These are phyloP conservation scores for Acronicta leporina DNA, from an alignment of 2,888 invertebrate genomes.

Conservation along the genomic window DNA sequence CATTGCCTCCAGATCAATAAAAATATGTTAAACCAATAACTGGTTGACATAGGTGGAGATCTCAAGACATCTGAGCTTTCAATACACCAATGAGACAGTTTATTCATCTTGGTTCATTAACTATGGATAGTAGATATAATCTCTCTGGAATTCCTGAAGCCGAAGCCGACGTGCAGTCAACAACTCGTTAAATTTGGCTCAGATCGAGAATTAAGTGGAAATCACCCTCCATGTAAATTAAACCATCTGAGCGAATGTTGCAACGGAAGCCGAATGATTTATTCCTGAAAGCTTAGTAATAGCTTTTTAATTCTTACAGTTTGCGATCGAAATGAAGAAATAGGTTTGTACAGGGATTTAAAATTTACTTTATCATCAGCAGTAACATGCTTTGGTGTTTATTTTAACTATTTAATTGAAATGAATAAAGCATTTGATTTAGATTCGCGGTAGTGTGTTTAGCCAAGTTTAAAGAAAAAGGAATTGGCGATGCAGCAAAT, in stretches of 20 bases:
- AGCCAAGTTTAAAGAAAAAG: too few relatives aligned
- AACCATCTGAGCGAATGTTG: constrained; percentile 71
- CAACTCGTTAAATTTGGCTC: constrained; percentile 62
- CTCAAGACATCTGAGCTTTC: too few relatives aligned
- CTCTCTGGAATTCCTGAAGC: constrained; percentile 37
- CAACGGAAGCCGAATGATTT: constrained; percentile 72
- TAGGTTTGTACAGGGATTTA: constrained; percentile 21
- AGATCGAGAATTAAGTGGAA: constrained; percentile 66
- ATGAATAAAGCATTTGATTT: too few relatives aligned
- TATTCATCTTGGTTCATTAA: constrained; percentile 21
- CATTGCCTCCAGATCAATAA: too few relatives aligned
- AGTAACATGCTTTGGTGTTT: background rate
- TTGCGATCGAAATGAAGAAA: constrained; percentile 62
- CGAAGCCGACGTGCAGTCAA: constrained; percentile 49
- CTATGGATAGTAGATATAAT: constrained; percentile 43
- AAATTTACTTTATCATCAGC: background rate
- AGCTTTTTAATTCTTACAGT: constrained; percentile 72
- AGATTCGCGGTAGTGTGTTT: too few relatives aligned
- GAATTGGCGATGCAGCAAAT: too few relatives aligned
- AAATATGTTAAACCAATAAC: too few relatives aligned
- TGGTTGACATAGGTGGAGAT: too few relatives aligned
- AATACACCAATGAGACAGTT: background rate
- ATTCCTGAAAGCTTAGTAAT: constrained; percentile 68
- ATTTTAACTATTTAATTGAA: background rate
- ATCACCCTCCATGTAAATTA: constrained; percentile 72